Conservation (phyloP, 1,140 invertebrate species). For the Drosophila paulistorum region DNA sequence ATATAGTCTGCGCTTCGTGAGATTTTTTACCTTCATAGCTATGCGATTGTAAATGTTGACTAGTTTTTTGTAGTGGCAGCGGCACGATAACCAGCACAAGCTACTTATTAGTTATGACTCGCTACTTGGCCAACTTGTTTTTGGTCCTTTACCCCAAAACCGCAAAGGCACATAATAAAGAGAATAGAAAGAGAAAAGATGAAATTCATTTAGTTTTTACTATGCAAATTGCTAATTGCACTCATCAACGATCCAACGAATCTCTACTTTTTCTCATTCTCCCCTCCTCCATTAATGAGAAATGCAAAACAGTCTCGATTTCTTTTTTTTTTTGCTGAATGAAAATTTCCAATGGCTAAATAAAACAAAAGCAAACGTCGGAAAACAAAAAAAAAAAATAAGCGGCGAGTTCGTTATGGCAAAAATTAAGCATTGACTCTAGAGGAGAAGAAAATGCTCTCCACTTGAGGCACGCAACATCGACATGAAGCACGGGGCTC, state of each 20-base stretch:
- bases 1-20: too few relatives aligned
- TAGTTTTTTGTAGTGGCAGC: not conserved
- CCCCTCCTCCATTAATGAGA: conserved; percentile 59
- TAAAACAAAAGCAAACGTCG: conserved; percentile 42
- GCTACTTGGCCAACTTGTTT: conserved; percentile 33
- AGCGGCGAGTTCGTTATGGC: conserved; percentile 12
- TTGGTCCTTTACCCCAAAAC: conserved; percentile 1
- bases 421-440: conserved; percentile 61
- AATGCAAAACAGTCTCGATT: conserved; percentile 78
- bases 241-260: conserved; percentile 59
- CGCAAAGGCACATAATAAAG: not conserved
- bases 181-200: conserved; percentile 19
- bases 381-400: conserved; percentile 11
- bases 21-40: too few relatives aligned
- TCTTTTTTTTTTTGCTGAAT: conserved; percentile 17
- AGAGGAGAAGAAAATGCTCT: conserved; percentile 10
- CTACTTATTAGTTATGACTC: conserved; percentile 61
- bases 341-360: conserved; percentile 22
- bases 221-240: conserved; percentile 79
- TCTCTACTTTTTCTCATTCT: not conserved
- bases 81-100: conserved; percentile 17
- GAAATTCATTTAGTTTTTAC: conserved; percentile 68
- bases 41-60: not conserved
- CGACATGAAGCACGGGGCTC: not conserved
- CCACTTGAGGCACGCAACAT: conserved; percentile 9